Evolutionary conservation across 2,797 vertebrate species (phyloP), one percentile per base, ranked within the genome.

Genomic region (Periophthalmus magnuspinnatus): DNA sequence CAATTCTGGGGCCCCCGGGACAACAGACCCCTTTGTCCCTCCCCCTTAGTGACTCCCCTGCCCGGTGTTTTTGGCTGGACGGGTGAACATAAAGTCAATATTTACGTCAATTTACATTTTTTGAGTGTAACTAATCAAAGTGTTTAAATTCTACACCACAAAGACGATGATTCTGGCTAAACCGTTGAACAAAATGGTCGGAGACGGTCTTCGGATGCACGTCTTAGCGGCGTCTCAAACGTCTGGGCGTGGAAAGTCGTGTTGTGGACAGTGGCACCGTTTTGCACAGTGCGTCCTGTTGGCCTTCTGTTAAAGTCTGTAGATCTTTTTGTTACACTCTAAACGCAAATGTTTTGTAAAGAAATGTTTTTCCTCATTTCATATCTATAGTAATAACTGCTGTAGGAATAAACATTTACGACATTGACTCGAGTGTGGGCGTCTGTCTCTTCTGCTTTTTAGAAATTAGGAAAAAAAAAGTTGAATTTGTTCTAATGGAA

Each of bases 311-410:
- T 88, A 81, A 79, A 82, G 73, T 81, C 81, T 81, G 78, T 87
- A 75, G 76, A 79, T 74, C 74, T 85, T 88, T 90, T 91, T 91
- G 87, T 92, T 92, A 89, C 90, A 85, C 74, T 81, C 83, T 75
- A 85, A 87, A 86, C 88, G 90, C 83, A 82, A 84, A 87, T 84
- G 85, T 94, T 93, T 92, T 91, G 86, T 91, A 91, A 86, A 86
- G 80, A 84, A 66, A 81, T 11, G 48, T 66, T 73, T 59, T 81
- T 57, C 73, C 85, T 91, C 89, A 87, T 91, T 91, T 91, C 82
- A 88, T 91, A 90, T 90, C 79, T 89, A 86, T 89, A 87, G 76
- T 84, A 81, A 89, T 85, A 28, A 90, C 83, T 83, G 60, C n/a
- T 64, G 61, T 64, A 91, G 89, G 71, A 92, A 91, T 92, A 90